Base-by-base conservation (phyloP, 2,113 vertebrate genomes). In the Pagrus major region DNA sequence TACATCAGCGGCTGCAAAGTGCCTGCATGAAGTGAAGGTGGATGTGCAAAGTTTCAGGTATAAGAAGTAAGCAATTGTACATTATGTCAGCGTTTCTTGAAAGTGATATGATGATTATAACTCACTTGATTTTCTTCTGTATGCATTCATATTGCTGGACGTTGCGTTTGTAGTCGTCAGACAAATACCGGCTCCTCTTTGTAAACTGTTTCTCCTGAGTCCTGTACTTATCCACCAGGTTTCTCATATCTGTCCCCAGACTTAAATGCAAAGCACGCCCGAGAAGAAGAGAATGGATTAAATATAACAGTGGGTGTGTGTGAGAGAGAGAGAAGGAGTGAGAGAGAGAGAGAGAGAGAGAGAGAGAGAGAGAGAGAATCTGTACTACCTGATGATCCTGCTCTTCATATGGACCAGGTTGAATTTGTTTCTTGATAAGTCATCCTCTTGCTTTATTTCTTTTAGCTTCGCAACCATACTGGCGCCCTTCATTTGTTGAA, bases 101-200 rank as follows among this genome's bases (percentile, higher is more conserved):
- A 71, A 44, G 16, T 21, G 20, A 18, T 2, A 2, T 16, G 16
- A 12, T 6, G 15, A 44, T 25, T 20, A 37, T 52, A 12, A 1
- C 80, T 81, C 78, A 97, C 97, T 94, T 96, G 72, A 93, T 93
- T 71, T 94, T 94, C 88, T 90, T 94, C 88, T 96, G 94, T 27
- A 95, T 33, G 20, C 95, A 90, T 82, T 94, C 93, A 81, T 93
- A 94, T 29, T 96, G 94, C 25, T 74, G 63, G n/a, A 80, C 58
- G 0, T 88, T 89, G 12, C 89, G 91, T 66, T 94, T 87, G 35
- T 94, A 93, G 59, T 95, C 92, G 0, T 92, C 83, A 0, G 78
- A 92, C 67, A 96, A 81, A 0, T 60, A 58, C 46, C 86, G 86
- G 70, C 88, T 94, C 74, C 93, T 96, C 75, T 95, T 94, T 0